Percentiles rank a stretch among this genome's conserved stretches.
Conservation (phyloP, 2,113 vertebrate species). For the Picathartes gymnocephalus region DNA sequence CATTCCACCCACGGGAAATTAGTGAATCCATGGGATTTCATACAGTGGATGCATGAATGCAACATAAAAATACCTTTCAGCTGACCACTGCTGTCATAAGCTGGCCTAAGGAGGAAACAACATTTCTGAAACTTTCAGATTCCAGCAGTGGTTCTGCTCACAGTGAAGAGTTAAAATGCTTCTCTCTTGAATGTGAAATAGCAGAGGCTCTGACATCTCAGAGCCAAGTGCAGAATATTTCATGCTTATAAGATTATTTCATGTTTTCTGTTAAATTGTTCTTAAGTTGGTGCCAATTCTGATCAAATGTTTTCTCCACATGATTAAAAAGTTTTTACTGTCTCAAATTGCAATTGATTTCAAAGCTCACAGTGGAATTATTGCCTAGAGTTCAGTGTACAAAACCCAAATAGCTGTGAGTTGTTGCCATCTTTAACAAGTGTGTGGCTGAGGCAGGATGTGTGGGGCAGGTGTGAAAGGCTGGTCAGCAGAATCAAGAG, state of each 20-base stretch:
- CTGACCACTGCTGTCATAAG: not conserved
- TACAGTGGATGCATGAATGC: not conserved
- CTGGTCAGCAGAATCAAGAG: not conserved
- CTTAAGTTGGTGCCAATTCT: not conserved
- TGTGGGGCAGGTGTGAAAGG: not conserved
- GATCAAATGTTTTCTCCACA: not conserved
- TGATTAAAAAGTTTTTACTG: constrained; percentile 13
- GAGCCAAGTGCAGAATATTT: not conserved
- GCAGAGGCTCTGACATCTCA: not conserved
- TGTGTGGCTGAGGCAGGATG: not conserved
- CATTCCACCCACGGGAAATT: constrained; percentile 81
- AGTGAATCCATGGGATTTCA: not conserved
- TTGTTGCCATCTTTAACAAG: not conserved
- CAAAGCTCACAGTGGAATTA: not conserved
- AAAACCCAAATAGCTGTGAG: not conserved
- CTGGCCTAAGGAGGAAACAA: not conserved
- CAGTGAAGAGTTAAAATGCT: not conserved
- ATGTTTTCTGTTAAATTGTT: not conserved
- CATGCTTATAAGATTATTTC: not conserved
- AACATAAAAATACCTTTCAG: not conserved
- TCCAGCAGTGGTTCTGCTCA: not conserved
- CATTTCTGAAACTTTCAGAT: not conserved
- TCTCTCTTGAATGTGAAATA: not conserved
- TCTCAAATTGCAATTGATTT: not conserved
- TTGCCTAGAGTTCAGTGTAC: not conserved